These are phyloP conservation scores for Petromus typicus DNA, from an alignment of 2,113 vertebrate genomes.

Conservation along the genomic window DNA sequence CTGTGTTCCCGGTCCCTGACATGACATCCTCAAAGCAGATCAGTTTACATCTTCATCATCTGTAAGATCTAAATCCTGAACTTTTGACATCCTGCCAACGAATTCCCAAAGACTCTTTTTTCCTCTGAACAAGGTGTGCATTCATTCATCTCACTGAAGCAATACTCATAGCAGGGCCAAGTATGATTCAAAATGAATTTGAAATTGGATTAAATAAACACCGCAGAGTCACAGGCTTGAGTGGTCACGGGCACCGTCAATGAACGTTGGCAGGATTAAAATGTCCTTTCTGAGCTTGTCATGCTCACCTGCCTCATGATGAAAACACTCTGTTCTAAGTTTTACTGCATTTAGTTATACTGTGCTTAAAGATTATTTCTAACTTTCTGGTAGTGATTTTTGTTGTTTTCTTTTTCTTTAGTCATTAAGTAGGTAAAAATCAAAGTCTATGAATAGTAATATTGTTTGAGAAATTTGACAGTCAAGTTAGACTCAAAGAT, in stretches of 20 bases:
- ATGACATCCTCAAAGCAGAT: constrained; percentile 24
- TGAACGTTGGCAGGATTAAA: constrained; percentile 38
- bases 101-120: constrained; percentile 37
- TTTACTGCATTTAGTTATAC: constrained; percentile 50
- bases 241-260: background rate
- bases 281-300: constrained; percentile 46
- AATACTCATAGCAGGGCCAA: constrained; percentile 43
- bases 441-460: constrained; percentile 8
- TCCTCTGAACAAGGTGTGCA: constrained; percentile 22
- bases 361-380: constrained; percentile 65
- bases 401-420: constrained; percentile 55
- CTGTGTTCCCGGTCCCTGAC: background rate
- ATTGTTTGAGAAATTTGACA: constrained; percentile 45
- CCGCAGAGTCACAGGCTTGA: background rate
- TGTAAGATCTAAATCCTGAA: constrained; percentile 44
- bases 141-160: constrained; percentile 53
- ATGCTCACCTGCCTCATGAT: constrained; percentile 52
- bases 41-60: constrained; percentile 33
- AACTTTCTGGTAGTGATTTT: constrained; percentile 60
- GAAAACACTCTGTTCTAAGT: constrained; percentile 58
- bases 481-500: constrained; percentile 50
- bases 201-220: constrained; percentile 70
- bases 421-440: constrained; percentile 19
- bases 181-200: constrained; percentile 72
- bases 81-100: constrained; percentile 36